A percentile compares a stretch with the other conserved stretches of the same genome.
Conservation (phyloP, 1,140 invertebrate genomes). For the Rhyacophila brunnea region DNA sequence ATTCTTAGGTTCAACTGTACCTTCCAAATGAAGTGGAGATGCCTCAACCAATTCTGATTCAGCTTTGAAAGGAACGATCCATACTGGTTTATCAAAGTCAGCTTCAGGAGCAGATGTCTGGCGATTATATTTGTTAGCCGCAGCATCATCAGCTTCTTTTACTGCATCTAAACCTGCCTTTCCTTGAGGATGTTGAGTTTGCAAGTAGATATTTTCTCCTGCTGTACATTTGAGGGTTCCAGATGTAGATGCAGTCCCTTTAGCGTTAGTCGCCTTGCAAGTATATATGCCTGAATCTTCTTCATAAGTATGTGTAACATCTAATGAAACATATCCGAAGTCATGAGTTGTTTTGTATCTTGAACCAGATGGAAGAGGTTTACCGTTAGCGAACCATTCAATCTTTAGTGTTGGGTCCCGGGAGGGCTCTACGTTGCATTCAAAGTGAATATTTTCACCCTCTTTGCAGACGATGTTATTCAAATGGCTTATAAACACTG, state of each 20-base stretch:
- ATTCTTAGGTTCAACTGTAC: slow-evolving; percentile 91
- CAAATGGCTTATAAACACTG: slow-evolving; percentile 86
- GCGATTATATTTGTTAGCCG: slow-evolving; percentile 66
- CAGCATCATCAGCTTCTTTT: slow-evolving; percentile 77
- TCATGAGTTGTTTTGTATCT: slow-evolving; percentile 85
- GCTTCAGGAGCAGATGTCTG: slow-evolving; percentile 67
- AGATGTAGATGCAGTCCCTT: slow-evolving; percentile 83
- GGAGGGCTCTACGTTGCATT: slow-evolving; percentile 90
- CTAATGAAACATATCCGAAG: slow-evolving; percentile 84
- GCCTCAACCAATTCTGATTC: slow-evolving; percentile 87
- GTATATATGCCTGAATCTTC: slow-evolving; percentile 91
- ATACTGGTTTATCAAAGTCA: slow-evolving; percentile 83
- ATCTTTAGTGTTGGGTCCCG: slow-evolving; percentile 93
- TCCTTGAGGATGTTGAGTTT: slow-evolving; percentile 90
- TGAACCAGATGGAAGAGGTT: slow-evolving; percentile 74
- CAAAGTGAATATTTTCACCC: slow-evolving; percentile 89
- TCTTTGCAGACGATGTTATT: slow-evolving; percentile 89
- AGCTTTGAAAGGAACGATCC: slow-evolving; percentile 77
- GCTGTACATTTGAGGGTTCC: slow-evolving; percentile 81
- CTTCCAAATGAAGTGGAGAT: slow-evolving; percentile 88
- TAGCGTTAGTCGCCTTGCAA: slow-evolving; percentile 88
- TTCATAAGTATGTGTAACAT: slow-evolving; percentile 77
- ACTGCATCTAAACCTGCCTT: slow-evolving; percentile 82
- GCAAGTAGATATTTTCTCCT: slow-evolving; percentile 75
- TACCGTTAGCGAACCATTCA: slow-evolving; percentile 88